A percentile compares a stretch with the other conserved stretches of the same genome.
Conservation (phyloP, 2,113 vertebrate genomes). For the Aleadryas rufinucha region DNA sequence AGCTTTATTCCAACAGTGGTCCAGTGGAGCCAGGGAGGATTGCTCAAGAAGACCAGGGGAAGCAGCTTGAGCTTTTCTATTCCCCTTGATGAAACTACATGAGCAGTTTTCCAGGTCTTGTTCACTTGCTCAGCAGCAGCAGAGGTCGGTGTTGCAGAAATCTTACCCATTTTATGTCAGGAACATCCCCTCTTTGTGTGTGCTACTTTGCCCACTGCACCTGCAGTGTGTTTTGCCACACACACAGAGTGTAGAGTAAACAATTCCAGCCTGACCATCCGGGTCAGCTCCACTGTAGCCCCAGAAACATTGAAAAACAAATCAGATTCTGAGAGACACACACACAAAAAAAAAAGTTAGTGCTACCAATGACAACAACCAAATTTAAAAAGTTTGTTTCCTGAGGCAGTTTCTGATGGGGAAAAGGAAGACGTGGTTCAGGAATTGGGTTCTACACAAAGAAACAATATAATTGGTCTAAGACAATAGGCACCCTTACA, state of each 20-base stretch:
- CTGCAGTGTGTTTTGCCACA: fast-evolving
- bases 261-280: fast-evolving
- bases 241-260: too few relatives aligned
- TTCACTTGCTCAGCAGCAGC: not conserved
- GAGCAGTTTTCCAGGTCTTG: not conserved
- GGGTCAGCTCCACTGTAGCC: not conserved
- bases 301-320: not conserved
- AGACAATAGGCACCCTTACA: not conserved
- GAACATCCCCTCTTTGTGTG: fast-evolving
- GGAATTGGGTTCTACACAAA: not conserved
- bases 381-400: not conserved
- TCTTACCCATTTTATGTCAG: not conserved
- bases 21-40: not conserved
- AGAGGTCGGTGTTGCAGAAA: not conserved
- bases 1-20: not conserved
- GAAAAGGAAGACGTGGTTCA: not conserved
- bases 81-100: not conserved
- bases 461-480: not conserved
- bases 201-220: not conserved
- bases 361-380: not conserved
- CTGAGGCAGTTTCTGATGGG: not conserved
- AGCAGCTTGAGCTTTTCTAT: fast-evolving
- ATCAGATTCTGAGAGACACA: not conserved
- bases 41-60: not conserved
- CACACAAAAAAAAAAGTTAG: fast-evolving